phyloP scores from a whole-genome alignment of 30 jellyfish, hydroid and myxozoan species.

The Hydra vulgaris region DNA sequence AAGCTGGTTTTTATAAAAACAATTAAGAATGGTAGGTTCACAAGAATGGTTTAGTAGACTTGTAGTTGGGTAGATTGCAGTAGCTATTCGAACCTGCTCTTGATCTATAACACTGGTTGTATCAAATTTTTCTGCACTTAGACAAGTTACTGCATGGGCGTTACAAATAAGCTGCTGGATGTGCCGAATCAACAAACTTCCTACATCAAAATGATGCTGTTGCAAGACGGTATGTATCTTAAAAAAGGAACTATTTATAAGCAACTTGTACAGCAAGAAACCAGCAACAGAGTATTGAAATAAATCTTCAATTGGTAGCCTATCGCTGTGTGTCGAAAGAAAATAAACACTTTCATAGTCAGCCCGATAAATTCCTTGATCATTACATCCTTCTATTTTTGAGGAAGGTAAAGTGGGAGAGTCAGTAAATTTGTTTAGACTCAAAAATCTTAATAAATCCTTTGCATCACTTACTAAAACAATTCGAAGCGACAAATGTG shows the following conservation, averaged over 20 bases:
- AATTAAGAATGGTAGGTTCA: slow-evolving; percentile 47
- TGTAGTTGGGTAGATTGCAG: slow-evolving; percentile 69
- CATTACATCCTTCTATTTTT: slow-evolving; percentile 16
- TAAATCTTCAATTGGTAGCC: slow-evolving; percentile 23
- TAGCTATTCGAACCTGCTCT: slow-evolving; percentile 54
- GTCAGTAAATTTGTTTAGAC: background rate
- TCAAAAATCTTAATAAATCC: background rate
- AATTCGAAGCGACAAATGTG: slow-evolving; percentile 48
- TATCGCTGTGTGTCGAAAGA: slow-evolving; percentile 41
- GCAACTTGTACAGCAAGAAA: slow-evolving; percentile 13
- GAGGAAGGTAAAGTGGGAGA: no score
- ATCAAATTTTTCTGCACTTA: slow-evolving; percentile 10
- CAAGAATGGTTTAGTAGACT: slow-evolving; percentile 80
- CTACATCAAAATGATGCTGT: slow-evolving; percentile 9
- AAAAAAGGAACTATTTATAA: slow-evolving; percentile 19
- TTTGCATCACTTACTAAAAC: slow-evolving; percentile 20
- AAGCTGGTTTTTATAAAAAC: slow-evolving; percentile 39
- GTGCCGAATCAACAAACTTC: slow-evolving; percentile 51
- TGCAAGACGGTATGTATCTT: background rate
- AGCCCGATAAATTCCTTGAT: slow-evolving; percentile 4
- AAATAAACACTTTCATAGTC: slow-evolving; percentile 39
- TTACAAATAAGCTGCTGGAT: slow-evolving; percentile 69
- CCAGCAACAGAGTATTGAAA: slow-evolving; percentile 48
- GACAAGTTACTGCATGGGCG: slow-evolving; percentile 69
- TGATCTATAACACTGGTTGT: slow-evolving; percentile 31